Evolutionary conservation across 2,888 invertebrate genomes (phyloP).

Genomic region (Scaptomyza cyrtandrae): DNA sequence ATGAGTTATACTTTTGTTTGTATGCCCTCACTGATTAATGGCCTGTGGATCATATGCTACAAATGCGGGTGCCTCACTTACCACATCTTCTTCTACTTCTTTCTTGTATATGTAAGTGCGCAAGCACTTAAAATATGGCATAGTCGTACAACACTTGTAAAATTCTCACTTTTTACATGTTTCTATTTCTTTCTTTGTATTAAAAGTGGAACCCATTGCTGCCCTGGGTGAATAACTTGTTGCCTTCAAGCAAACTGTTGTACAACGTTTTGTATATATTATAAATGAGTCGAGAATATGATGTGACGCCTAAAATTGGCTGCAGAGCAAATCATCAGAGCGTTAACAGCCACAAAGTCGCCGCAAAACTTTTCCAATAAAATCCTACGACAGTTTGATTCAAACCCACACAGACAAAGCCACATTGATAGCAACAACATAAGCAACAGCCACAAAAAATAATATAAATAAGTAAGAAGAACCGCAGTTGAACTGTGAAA

Average conservation of each 20-base stretch:
- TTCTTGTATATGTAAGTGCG: slow-evolving; percentile 17
- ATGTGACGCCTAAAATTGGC: slow-evolving; percentile 35
- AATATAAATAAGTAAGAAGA: slow-evolving; percentile 47
- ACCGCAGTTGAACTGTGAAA: slow-evolving; percentile 50
- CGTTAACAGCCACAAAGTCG: slow-evolving; percentile 59
- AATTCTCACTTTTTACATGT: background rate
- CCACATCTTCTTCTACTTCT: background rate
- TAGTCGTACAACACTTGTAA: slow-evolving; percentile 6
- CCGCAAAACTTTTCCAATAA: slow-evolving; percentile 71
- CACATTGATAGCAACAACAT: background rate
- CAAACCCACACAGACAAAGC: slow-evolving; percentile 19
- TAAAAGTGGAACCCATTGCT: background rate
- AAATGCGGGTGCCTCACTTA: slow-evolving; percentile 53
- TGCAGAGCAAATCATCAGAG: slow-evolving; percentile 48
- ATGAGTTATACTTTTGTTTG: slow-evolving; percentile 76
- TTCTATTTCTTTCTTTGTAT: background rate
- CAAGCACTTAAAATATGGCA: slow-evolving; percentile 13
- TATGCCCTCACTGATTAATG: slow-evolving; percentile 68
- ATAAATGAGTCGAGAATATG: slow-evolving; percentile 43
- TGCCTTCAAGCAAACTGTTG: slow-evolving; percentile 25
- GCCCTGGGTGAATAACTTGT: slow-evolving; percentile 28
- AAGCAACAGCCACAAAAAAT: slow-evolving; percentile 16
- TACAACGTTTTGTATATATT: slow-evolving; percentile 33
- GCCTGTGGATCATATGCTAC: slow-evolving; percentile 62
- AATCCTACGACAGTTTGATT: slow-evolving; percentile 59